Conservation (phyloP, 2,888 invertebrate species). For the Leucozona laternaria region DNA sequence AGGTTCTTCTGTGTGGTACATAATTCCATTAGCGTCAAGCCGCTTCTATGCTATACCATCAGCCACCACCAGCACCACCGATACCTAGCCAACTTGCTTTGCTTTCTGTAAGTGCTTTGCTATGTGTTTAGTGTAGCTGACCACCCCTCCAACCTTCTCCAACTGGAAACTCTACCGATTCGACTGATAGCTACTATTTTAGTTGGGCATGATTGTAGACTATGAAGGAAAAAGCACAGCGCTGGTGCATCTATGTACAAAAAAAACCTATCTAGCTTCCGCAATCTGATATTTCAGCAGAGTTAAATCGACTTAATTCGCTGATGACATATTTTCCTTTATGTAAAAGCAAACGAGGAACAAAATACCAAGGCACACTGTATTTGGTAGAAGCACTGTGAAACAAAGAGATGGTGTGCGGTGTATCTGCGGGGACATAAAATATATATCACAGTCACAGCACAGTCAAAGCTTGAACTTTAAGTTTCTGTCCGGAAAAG, state of each 20-base stretch:
- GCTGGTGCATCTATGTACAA: constrained; percentile 27
- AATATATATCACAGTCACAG: constrained; percentile 31
- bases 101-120: constrained; percentile 54
- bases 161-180: not conserved
- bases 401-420: not conserved
- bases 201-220: constrained; percentile 30
- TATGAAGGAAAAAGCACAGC: constrained; percentile 17
- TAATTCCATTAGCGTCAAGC: constrained; percentile 73
- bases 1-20: constrained; percentile 59
- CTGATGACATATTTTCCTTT: constrained; percentile 71
- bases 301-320: constrained; percentile 74
- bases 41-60: constrained; percentile 43
- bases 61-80: not conserved
- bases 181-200: constrained; percentile 40
- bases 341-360: constrained; percentile 45
- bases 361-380: constrained; percentile 6
- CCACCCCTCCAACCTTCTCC: constrained; percentile 10
- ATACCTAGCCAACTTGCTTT: constrained; percentile 43
- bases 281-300: constrained; percentile 74
- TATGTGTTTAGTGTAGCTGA: constrained; percentile 33
- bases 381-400: constrained; percentile 1
- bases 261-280: constrained; percentile 58
- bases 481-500: constrained; percentile 37
- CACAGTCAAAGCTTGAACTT: constrained; percentile 48
- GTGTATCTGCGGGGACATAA: not conserved